Evolutionary conservation across 2,888 invertebrate genomes (phyloP), one percentile per base, ranked within the genome.

Genomic region (Conus canariensis): DNA sequence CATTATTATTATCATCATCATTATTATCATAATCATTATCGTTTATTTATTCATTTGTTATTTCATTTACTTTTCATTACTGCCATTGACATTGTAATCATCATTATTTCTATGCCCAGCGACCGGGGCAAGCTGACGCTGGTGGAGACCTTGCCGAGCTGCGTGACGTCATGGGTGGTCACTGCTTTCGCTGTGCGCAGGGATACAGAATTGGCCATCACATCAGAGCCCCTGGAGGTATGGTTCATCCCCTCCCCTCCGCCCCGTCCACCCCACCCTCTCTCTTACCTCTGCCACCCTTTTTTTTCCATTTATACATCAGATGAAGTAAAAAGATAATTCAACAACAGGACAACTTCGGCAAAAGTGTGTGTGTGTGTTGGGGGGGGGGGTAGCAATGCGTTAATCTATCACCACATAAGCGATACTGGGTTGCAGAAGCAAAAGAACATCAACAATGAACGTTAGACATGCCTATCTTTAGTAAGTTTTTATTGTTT

Each of bases 141-240:
- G 94, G 97, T 97, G 91, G 97, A 97, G 92, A 97, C 97, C 88
- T 97, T 98, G 22, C 98, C 98, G 0, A 98, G 98, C 94, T 97
- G 98, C 0, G 97, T 98, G 94, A 98, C 98, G 16, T 98, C 98
- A 0, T 98, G 98, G 98, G 97, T 98, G 1, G 97, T 98, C 19
- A 97, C 97, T 22, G 98, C 98, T 8, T 98, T 98, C 95, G 98
- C 98, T 3, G 96, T 98, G 91, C 98, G 98, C 96, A 97, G 97
- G 0, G 97, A 97, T 0, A 95, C 97, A 93, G 98, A 98, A 19
- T 96, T 98, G 86, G 98, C 98, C 5, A 96, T 98, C 4, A 97
- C 97, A 0, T 97, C 98, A 58, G 96, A 97, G 0, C 97, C 97
- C 1, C 97, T 97, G 93, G 97, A 97, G 96, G 97, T 97, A 94